A percentile compares a stretch with the other conserved stretches of the same genome.
Conservation (phyloP, 2,888 invertebrate genomes). For the Odontothrips loti region DNA sequence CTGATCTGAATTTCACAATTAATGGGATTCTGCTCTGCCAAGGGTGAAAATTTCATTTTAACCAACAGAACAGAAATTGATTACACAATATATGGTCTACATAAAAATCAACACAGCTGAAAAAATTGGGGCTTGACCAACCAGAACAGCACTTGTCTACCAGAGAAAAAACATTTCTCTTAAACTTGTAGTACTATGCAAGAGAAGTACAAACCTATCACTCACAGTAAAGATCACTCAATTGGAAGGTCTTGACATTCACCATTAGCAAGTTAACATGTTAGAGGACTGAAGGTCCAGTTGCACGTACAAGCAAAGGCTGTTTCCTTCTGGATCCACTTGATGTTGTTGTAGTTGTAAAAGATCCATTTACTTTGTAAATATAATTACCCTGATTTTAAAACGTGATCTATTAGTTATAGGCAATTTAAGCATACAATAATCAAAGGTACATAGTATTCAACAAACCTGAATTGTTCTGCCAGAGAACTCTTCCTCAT, state of each 20-base stretch:
- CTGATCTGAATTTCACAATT: conserved; percentile 8
- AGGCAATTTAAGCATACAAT: background rate
- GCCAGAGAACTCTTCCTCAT: conserved; percentile 9
- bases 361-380: conserved; percentile 19
- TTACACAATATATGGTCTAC: too few species aligned
- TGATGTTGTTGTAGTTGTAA: conserved; percentile 2
- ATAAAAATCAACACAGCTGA: background rate
- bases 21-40: too few species aligned
- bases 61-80: too few species aligned
- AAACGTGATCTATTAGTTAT: background rate
- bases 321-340: conserved; percentile 15
- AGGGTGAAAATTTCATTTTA: too few species aligned
- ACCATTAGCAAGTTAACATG: background rate
- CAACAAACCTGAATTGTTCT: conserved; percentile 19
- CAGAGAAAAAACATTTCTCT: background rate
- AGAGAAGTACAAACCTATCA: background rate
- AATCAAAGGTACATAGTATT: background rate
- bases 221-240: background rate
- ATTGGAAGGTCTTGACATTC: background rate
- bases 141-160: background rate
- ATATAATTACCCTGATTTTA: conserved; percentile 9
- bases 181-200: background rate
- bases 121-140: background rate
- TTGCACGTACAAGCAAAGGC: background rate
- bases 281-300: conserved; percentile 8